These are phyloP conservation scores for Stenoptilia bipunctidactyla DNA, from an alignment of 2,888 invertebrate genomes.

Conservation along the genomic window DNA sequence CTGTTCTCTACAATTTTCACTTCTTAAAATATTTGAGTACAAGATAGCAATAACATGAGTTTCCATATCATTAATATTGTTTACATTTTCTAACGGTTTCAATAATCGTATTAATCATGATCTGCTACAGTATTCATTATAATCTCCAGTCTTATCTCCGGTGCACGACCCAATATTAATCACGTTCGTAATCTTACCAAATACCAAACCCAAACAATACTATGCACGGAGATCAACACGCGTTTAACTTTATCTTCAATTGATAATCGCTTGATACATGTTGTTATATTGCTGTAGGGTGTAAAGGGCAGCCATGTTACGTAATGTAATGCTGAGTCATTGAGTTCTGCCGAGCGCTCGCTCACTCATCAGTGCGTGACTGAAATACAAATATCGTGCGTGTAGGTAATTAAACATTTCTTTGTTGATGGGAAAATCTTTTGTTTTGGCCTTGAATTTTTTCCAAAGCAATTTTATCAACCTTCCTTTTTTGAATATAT, in stretches of 20 bases:
- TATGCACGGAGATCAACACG: neutral
- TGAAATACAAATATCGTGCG: constrained; percentile 33
- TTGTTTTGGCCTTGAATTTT: constrained; percentile 41
- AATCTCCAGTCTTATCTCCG: constrained; percentile 27
- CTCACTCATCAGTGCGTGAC: constrained; percentile 42
- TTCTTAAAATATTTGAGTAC: too few relatives aligned
- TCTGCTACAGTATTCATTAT: constrained; percentile 7
- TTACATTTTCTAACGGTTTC: too few relatives aligned
- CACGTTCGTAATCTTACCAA: constrained; percentile 41
- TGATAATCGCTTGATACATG: neutral
- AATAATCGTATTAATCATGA: too few relatives aligned
- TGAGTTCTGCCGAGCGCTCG: too few relatives aligned
- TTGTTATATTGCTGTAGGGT: neutral
- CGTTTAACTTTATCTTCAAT: neutral
- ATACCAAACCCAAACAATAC: constrained; percentile 18
- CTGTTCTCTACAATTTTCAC: too few relatives aligned
- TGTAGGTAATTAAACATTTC: constrained; percentile 27
- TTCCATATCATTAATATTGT: too few relatives aligned
- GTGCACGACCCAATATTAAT: constrained; percentile 39
- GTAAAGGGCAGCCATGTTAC: constrained; percentile 3
- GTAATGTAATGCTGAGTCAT: constrained; percentile 11
- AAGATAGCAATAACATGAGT: too few relatives aligned
- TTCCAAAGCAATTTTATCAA: too few relatives aligned
- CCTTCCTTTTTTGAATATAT: too few relatives aligned
- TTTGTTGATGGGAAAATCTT: constrained; percentile 21